Base-by-base conservation (phyloP, 2,888 invertebrate species). In the Trichopria drosophilae region DNA sequence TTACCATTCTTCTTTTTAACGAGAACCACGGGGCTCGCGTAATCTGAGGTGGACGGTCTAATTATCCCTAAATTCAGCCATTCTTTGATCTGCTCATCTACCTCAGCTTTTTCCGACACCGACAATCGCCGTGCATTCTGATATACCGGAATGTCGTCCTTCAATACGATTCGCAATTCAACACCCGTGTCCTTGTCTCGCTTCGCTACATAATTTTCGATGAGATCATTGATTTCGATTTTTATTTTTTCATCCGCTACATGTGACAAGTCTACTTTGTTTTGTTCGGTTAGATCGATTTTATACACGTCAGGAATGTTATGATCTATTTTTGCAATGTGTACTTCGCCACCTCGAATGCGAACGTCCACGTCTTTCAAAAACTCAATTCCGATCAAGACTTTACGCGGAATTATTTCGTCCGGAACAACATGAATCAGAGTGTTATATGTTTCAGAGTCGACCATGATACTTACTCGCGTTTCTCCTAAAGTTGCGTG, bases 21-120 rank as follows among this genome's bases (percentile, higher is more conserved):
- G n/a, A n/a, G n/a, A n/a, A n/a, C n/a, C n/a, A n/a, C n/a, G n/a
- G n/a, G n/a, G 19, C 63, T 28, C 0, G 65, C 62, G 40, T 51
- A 64, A 1, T 63, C 57, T 1, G 61, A 61, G 3, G 18, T 23
- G 39, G 58, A 58, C 1, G 59, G 60, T 28, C 53, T 39, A 1
- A 59, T 49, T 1, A 66, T 55, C 1, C 51, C 54, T 6, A 57
- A 22, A n/a, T 55, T n/a, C 6, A 60, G n/a, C 64, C 62, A 64
- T 3, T 52, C 37, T 3, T 62, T 57, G 58, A 54, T 10, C 32
- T 9, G 23, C 61, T 55, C 35, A 58, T 61, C 53, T 40, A 60
- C 58, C 12, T 34, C 37, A 13, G 45, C 24, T 16, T 37, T 44
- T 32, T 64, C 51, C 13, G 26, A 12, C 6, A 50, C 36, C 9